Percentiles rank a stretch among this genome's conserved stretches.
These are phyloP conservation scores for Drosophila mettleri DNA, from an alignment of 2,888 invertebrate species.

Conservation along the genomic window DNA sequence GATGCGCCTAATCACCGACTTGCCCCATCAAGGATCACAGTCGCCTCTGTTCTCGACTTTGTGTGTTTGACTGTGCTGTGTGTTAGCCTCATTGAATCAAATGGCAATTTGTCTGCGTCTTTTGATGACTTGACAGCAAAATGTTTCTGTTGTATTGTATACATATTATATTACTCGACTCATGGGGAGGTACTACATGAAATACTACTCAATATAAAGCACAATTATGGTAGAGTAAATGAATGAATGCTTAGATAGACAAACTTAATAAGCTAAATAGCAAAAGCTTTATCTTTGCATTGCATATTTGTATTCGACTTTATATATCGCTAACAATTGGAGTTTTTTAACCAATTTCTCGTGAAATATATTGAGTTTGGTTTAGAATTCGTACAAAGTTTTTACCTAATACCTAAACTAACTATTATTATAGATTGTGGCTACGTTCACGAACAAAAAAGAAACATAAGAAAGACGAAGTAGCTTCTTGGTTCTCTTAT, in stretches of 20 bases:
- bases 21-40: slow-evolving; percentile 47
- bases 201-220: background rate
- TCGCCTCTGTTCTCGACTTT: slow-evolving; percentile 9
- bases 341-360: no score
- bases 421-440: no score
- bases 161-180: slow-evolving; percentile 18
- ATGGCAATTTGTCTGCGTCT: slow-evolving; percentile 51
- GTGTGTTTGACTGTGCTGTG: background rate
- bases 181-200: background rate
- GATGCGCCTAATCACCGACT: slow-evolving; percentile 73
- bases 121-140: slow-evolving; percentile 29
- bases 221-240: background rate
- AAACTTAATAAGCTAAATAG: background rate
- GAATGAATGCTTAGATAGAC: background rate
- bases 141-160: slow-evolving; percentile 40
- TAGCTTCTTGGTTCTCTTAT: no score
- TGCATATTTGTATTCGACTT: no score
- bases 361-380: no score
- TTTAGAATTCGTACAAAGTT: no score
- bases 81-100: slow-evolving; percentile 56
- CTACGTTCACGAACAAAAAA: no score
- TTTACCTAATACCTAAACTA: no score
- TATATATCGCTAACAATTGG: no score
- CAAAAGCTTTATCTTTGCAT: no score
- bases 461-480: no score